Evolutionary conservation across 2,888 invertebrate species (phyloP).

Genomic region (Tanypteryx hageni): DNA sequence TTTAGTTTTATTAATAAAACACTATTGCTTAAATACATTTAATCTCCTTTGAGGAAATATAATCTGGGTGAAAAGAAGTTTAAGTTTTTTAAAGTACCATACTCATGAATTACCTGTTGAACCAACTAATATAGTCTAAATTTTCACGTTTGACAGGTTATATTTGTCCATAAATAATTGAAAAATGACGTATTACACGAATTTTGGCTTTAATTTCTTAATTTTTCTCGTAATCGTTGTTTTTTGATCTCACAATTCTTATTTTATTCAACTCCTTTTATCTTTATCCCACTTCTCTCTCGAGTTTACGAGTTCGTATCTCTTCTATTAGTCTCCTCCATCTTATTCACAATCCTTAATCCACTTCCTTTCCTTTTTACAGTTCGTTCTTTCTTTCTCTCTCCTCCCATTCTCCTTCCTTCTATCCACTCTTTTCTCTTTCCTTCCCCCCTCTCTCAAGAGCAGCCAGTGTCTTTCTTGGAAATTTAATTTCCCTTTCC

Average conservation of each 20-base stretch:
- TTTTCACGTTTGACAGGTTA: no score
- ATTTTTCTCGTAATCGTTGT: not conserved
- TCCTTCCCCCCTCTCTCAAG: not conserved
- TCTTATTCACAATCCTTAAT: not conserved
- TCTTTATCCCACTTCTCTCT: not conserved
- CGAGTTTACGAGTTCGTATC: not conserved
- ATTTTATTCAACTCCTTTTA: not conserved
- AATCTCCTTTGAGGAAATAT: no score
- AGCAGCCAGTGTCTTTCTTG: slow-evolving; percentile 30
- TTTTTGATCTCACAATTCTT: not conserved
- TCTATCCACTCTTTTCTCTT: not conserved
- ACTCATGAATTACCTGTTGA: no score
- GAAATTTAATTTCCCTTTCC: slow-evolving; percentile 51
- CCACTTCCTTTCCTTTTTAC: not conserved
- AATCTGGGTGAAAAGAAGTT: no score
- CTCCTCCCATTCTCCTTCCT: not conserved
- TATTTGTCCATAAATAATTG: no score
- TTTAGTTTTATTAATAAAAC: no score
- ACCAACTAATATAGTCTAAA: no score
- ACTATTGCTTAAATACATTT: no score
- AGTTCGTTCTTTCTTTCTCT: not conserved
- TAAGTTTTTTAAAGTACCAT: no score
- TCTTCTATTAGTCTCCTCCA: not conserved
- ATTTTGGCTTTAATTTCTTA: not conserved
- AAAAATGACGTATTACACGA: not conserved